Conservation (phyloP, 2,888 invertebrate species). For the Drosophila neonasuta region DNA sequence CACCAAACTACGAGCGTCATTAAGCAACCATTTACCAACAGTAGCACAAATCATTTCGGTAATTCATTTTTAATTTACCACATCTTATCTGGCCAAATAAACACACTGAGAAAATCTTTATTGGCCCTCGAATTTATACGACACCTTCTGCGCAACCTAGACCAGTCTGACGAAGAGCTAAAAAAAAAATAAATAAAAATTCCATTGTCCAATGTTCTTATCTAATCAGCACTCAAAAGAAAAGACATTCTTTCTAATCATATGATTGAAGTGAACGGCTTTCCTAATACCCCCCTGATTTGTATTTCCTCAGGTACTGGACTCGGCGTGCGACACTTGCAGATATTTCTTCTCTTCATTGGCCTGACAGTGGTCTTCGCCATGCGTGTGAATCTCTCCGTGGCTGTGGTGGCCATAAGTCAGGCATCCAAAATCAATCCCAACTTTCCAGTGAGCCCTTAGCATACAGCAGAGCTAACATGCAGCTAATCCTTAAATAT, state of each 20-base stretch:
- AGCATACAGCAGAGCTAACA: background rate
- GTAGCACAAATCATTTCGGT: conserved; percentile 2
- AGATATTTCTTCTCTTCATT: conserved; percentile 85
- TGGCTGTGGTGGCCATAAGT: conserved; percentile 89
- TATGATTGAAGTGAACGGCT: no score
- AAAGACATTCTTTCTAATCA: background rate
- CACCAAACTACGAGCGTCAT: background rate
- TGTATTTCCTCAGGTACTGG: conserved; percentile 54
- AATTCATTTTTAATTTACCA: conserved; percentile 24
- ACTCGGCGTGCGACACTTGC: conserved; percentile 85
- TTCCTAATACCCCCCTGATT: background rate
- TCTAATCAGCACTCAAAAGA: background rate
- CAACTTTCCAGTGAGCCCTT: conserved; percentile 66
- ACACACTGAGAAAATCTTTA: background rate
- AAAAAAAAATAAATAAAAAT: conserved; percentile 13
- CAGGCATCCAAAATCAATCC: conserved; percentile 80
- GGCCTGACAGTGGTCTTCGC: conserved; percentile 86
- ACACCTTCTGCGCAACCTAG: conserved; percentile 6
- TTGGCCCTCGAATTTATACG: conserved; percentile 7
- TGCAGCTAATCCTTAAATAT: background rate
- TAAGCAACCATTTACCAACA: background rate
- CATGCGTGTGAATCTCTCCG: conserved; percentile 87
- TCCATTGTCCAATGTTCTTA: conserved; percentile 8
- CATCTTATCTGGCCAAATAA: conserved; percentile 31
- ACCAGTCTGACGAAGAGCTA: background rate